These are phyloP conservation scores for Scaptomyza tumidula DNA, from an alignment of 2,888 invertebrate genomes.

Conservation along the genomic window DNA sequence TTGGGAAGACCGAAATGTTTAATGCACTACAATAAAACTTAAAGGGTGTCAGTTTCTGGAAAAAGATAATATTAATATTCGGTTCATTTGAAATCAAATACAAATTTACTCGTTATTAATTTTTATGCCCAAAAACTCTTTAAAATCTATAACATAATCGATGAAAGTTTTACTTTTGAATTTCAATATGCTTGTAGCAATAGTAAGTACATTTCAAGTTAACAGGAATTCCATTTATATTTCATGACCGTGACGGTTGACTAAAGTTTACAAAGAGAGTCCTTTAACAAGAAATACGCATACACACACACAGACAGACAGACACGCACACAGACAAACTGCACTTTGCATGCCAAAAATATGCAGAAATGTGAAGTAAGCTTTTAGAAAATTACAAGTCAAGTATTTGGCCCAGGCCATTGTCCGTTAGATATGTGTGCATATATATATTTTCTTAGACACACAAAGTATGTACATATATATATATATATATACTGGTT, in stretches of 20 bases:
- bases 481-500: conserved; percentile 39
- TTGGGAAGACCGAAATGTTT: not conserved
- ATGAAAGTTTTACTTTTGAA: not conserved
- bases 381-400: conserved; percentile 79
- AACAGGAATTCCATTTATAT: conserved; percentile 20
- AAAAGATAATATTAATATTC: not conserved
- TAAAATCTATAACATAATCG: not conserved
- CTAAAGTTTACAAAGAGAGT: conserved; percentile 4
- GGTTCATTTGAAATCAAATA: not conserved
- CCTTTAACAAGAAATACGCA: not conserved
- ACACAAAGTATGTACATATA: conserved; percentile 43
- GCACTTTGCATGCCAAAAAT: conserved; percentile 73
- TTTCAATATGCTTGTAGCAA: not conserved
- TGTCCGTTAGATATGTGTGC: conserved; percentile 17
- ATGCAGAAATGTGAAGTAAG: conserved; percentile 71
- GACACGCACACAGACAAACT: conserved; percentile 18
- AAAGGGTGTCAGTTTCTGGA: not conserved
- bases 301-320: conserved; percentile 16
- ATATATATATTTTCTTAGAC: conserved; percentile 13
- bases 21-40: not conserved
- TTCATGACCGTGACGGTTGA: conserved; percentile 8
- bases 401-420: conserved; percentile 47
- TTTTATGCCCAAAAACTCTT: not conserved
- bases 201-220: not conserved
- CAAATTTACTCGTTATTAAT: not conserved